Base-by-base conservation (phyloP, 2,888 invertebrate species). In the Gibbula magus region DNA sequence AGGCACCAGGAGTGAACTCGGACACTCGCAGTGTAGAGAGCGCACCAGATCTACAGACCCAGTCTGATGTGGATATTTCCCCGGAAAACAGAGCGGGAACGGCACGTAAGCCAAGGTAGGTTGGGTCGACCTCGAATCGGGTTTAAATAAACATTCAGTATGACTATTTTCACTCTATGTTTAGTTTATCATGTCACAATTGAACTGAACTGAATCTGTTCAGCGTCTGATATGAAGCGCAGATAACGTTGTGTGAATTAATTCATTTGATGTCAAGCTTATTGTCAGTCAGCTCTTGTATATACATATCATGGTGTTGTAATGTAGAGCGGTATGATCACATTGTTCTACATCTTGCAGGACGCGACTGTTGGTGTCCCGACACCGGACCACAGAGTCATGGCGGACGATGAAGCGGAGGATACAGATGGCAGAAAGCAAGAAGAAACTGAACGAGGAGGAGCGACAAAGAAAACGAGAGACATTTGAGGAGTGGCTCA, bases 401-500 rank as follows among this genome's bases (percentile, higher is more conserved):
- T 79, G 81, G 75, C 67, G 53, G 45, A 82, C 82, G 2, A 79
- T 75, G 82, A 79, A 79, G 61, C 79, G 84, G 18, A 76, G 81
- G 8, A 81, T 84, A 39, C 79, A 74, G 32, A 73, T 84, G 25
- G 78, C 79, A 1, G 84, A 82, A 51, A 73, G 66, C 16, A 81
- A 84, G 67, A 84, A 82, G 54, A 75, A 53, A 13, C 29, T 54
- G 20, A 20, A 32, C 29, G 22, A n/a, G n/a, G 67, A 51, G 7
- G 29, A 16, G 5, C 39, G 16, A 7, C n/a, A 81, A 29, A 81
- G 32, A 5, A 81, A 82, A 32, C 66, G 66, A 5, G 86, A 85
- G 74, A 85, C 88, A 0, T 89, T 87, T 75, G 86, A 86, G 25
- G 74, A 83, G 18, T 89, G 89, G 89, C 74, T 89, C n/a, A 82